Conservation (phyloP, 1,140 invertebrate genomes). For the Caerostris darwini region DNA sequence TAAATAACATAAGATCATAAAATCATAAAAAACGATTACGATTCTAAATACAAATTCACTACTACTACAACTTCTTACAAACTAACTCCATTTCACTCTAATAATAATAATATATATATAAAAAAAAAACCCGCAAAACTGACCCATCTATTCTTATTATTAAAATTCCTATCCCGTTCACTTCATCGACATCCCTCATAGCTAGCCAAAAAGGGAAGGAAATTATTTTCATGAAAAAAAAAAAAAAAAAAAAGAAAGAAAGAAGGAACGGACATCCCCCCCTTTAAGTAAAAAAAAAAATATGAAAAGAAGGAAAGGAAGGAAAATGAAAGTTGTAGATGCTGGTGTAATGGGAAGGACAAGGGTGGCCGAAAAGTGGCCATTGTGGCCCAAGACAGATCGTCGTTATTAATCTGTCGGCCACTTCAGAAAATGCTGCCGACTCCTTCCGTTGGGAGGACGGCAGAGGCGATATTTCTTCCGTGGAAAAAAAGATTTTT, state of each 20-base stretch:
- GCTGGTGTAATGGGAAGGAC: slow-evolving; percentile 36
- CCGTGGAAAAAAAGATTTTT: background rate
- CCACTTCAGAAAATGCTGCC: slow-evolving; percentile 63
- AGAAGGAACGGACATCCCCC: background rate
- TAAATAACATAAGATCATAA: too few species aligned
- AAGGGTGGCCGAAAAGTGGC: slow-evolving; percentile 69
- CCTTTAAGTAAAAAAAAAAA: background rate
- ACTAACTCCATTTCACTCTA: background rate
- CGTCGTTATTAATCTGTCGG: slow-evolving; percentile 73
- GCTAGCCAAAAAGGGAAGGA: background rate
- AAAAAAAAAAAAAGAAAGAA: background rate
- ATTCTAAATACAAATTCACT: background rate
- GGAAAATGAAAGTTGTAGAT: slow-evolving; percentile 64
- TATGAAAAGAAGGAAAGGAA: background rate
- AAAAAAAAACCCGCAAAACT: background rate
- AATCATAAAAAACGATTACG: background rate
- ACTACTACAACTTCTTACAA: slow-evolving; percentile 1
- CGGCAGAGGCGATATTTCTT: slow-evolving; percentile 42
- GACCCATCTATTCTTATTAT: slow-evolving; percentile 5
- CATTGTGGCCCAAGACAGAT: slow-evolving; percentile 75
- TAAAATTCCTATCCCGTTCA: background rate
- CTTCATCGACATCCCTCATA: background rate
- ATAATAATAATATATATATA: background rate
- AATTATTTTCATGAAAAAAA: background rate
- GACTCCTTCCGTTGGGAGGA: background rate